These are phyloP conservation scores for Drosophila monieri DNA, from an alignment of 2,888 invertebrate genomes.

Conservation along the genomic window DNA sequence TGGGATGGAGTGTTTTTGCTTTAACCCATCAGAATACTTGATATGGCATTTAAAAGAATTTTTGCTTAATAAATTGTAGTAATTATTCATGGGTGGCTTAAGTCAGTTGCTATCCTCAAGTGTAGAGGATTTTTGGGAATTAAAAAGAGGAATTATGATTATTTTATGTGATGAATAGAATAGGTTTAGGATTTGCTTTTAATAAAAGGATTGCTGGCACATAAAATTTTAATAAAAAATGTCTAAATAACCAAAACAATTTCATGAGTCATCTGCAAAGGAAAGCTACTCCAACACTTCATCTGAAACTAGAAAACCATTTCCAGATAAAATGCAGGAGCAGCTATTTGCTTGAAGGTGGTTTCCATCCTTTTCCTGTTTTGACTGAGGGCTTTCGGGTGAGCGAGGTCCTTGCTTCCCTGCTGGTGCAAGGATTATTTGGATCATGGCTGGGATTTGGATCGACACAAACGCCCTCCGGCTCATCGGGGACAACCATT, in stretches of 20 bases:
- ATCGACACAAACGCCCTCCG: neutral
- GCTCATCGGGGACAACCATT: slow-evolving; percentile 35
- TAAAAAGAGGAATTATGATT: neutral
- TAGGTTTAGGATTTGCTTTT: no score
- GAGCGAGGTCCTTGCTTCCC: neutral
- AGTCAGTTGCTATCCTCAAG: neutral
- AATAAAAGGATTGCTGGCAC: no score
- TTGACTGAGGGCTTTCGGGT: neutral
- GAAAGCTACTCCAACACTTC: neutral
- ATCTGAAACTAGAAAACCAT: neutral
- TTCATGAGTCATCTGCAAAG: neutral
- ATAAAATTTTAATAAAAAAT: no score
- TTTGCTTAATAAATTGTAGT: slow-evolving; percentile 32
- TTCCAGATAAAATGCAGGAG: neutral
- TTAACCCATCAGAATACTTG: slow-evolving; percentile 12
- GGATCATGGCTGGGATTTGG: neutral
- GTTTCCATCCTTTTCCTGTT: neutral
- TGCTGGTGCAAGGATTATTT: neutral
- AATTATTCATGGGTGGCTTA: slow-evolving; percentile 22
- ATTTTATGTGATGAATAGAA: neutral
- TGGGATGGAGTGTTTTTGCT: neutral
- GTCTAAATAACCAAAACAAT: neutral
- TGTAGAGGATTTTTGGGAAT: neutral
- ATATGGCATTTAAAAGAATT: slow-evolving; percentile 28
- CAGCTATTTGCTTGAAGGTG: neutral